A percentile compares a stretch with the other conserved stretches of the same genome.
phyloP scores from a whole-genome alignment of 1,140 invertebrate species.

The Drosophila funebris region DNA sequence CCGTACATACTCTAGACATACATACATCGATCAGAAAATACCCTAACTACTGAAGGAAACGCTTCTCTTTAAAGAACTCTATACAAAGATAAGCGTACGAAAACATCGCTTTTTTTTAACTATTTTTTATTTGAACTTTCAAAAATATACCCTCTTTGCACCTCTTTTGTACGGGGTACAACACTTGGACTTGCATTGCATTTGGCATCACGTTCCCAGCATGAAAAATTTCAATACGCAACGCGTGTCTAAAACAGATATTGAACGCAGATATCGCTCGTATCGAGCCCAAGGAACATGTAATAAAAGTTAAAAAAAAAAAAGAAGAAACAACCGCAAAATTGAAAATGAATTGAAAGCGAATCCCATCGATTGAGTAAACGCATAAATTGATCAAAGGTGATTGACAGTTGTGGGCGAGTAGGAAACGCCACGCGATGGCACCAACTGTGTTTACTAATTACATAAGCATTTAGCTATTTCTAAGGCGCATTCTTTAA shows the following conservation, averaged over 20 bases:
- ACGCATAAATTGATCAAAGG: conserved; percentile 65
- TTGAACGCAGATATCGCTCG: conserved; percentile 28
- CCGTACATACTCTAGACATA: too few relatives aligned
- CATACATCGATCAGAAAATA: too few relatives aligned
- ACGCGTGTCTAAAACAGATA: conserved; percentile 67
- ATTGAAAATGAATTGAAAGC: conserved; percentile 29
- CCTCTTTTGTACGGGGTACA: neutral
- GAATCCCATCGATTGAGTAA: conserved; percentile 65
- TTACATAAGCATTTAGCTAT: conserved; percentile 15
- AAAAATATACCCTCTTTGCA: neutral
- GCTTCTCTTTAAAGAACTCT: too few relatives aligned
- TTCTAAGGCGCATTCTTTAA: neutral
- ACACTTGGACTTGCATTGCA: conserved; percentile 4
- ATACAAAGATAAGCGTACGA: too few relatives aligned
- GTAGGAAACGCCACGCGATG: conserved; percentile 48
- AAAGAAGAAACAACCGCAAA: conserved; percentile 1
- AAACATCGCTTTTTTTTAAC: neutral
- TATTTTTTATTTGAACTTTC: neutral
- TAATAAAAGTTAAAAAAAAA: conserved; percentile 16
- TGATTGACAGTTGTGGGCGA: conserved; percentile 77
- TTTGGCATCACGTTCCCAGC: conserved; percentile 60
- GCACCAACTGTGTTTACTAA: conserved; percentile 16
- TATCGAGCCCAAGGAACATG: conserved; percentile 45
- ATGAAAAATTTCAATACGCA: conserved; percentile 65
- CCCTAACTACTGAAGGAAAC: too few relatives aligned